Evolutionary conservation across 2,113 vertebrate species (phyloP), one percentile per base, ranked within the genome.

Genomic region (Syngnathoides biaculeatus): DNA sequence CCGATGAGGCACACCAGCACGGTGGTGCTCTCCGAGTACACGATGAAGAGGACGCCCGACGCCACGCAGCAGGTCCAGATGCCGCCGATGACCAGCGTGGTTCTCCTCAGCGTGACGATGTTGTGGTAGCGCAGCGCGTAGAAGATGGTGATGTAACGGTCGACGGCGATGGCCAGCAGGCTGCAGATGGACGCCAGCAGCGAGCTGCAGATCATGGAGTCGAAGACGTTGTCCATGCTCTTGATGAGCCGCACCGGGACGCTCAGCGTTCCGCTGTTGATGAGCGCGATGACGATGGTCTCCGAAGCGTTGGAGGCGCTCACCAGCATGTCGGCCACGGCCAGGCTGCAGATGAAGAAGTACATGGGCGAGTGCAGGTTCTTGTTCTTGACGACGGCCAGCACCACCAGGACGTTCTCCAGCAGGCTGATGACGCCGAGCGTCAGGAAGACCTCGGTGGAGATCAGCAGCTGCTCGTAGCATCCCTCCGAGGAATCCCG

Each of bases 301-400:
- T 98, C 96, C 0, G 94, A 95, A 8, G 95, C 95, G 1, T 98
- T 98, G 13, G 96, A 98, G 12, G 95, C 93, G 24, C 96, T 98
- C 68, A 98, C 95, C 56, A 98, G 81, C 95, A 98, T 95, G 74
- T 98, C 96, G 0, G 96, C 96, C 48, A 96, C 94, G 0, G 96
- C 96, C 56, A 98, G 88, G 89, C 95, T 98, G 59, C 96, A 98
- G 89, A 98, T 97, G 89, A 98, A 98, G 30, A 97, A 95, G 84
- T 98, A 98, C 96, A 98, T 98, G 8, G 96, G 96, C 0, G 96
- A 98, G 65, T 98, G 96, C 35, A 98, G 92, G 67, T 98, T 98
- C 91, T 93, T 95, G 92, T 98, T 98, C 86, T 96, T 96, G 71
- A 92, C 85, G 15, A 98, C 96, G 0, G 96, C 95, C 2, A 92